A percentile compares a stretch with the other conserved stretches of the same genome.
These are phyloP conservation scores for Spea bombifrons DNA, from an alignment of 2,113 vertebrate genomes.

Conservation along the genomic window DNA sequence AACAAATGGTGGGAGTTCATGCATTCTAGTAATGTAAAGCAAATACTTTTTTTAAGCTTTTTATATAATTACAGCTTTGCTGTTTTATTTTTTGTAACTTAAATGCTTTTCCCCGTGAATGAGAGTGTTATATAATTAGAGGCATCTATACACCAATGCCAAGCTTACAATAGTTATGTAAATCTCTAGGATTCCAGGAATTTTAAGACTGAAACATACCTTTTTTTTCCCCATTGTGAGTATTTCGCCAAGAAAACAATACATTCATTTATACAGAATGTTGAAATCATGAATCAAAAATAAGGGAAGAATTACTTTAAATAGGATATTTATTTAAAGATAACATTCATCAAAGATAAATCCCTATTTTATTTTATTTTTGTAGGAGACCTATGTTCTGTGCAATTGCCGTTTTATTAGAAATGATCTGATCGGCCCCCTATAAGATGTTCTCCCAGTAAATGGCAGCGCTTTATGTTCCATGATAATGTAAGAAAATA, in stretches of 20 bases:
- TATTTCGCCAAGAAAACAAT: no score
- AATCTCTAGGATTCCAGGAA: not conserved
- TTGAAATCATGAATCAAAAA: no score
- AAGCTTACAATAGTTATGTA: not conserved
- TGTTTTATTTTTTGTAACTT: slow-evolving; percentile 51
- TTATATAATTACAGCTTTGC: slow-evolving; percentile 62
- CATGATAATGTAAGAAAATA: no score
- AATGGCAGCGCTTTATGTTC: not conserved
- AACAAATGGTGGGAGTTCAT: not conserved
- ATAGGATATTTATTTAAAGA: no score
- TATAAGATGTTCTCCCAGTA: not conserved
- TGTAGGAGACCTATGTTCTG: not conserved
- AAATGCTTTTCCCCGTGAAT: slow-evolving; percentile 55
- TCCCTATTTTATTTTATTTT: not conserved
- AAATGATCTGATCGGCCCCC: not conserved
- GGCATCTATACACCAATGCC: slow-evolving; percentile 56
- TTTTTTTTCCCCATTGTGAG: no score
- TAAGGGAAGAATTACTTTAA: no score
- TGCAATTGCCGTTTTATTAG: not conserved
- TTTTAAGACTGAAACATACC: no score
- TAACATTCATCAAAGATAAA: no score
- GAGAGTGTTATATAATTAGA: slow-evolving; percentile 61
- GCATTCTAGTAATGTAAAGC: slow-evolving; percentile 52
- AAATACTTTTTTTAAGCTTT: slow-evolving; percentile 52
- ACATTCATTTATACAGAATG: no score